Conservation (phyloP, 2,113 vertebrate species). For the Phalacrocorax pelagicus region DNA sequence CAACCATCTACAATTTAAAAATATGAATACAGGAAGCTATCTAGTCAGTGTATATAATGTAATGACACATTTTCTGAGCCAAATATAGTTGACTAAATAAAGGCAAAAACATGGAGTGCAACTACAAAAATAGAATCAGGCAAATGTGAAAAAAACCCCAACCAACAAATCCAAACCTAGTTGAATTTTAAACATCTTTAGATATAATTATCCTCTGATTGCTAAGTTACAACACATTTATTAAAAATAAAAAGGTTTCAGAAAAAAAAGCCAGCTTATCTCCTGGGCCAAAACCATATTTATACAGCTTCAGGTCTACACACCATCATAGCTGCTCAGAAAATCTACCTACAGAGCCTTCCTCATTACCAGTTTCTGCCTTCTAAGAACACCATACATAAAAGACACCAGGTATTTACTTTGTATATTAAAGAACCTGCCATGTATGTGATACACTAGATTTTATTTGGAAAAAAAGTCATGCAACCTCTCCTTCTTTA, state of each 20-base stretch:
- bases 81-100: constrained; percentile 47
- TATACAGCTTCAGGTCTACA: not conserved
- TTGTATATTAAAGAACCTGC: not conserved
- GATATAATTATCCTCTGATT: constrained; percentile 9
- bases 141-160: not conserved
- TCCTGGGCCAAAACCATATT: not conserved
- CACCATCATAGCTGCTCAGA: not conserved
- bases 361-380: not conserved
- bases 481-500: not conserved
- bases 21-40: not conserved
- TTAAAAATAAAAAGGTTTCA: not conserved
- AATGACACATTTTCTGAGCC: not conserved
- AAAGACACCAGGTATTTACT: not conserved
- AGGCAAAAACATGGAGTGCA: not conserved
- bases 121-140: constrained; percentile 26
- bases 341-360: not conserved
- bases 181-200: constrained; percentile 7
- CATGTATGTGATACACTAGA: not conserved
- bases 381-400: not conserved
- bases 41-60: not conserved
- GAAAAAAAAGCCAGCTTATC: not conserved
- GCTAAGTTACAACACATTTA: not conserved
- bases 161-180: not conserved
- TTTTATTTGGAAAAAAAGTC: not conserved
- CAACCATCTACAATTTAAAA: not conserved